Percentiles rank a stretch among this genome's conserved stretches.
Conservation (phyloP, 1,140 invertebrate species). For the Drosophila athabasca region DNA sequence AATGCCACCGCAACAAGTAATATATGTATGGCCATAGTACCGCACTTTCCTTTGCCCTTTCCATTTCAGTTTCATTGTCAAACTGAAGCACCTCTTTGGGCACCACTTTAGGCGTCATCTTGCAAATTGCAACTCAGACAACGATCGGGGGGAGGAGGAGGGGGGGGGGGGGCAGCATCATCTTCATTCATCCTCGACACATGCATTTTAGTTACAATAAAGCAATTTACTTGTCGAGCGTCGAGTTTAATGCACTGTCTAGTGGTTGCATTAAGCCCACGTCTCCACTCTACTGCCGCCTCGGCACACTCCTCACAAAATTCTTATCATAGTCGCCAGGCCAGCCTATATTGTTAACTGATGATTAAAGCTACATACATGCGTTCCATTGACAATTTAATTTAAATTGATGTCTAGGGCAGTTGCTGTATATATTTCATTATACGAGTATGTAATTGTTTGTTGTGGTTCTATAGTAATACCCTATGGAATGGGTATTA, state of each 20-base stretch:
- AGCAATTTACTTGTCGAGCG: slow-evolving; percentile 59
- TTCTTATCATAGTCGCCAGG: slow-evolving; percentile 29
- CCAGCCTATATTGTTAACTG: slow-evolving; percentile 23
- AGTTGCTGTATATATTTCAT: slow-evolving; percentile 56
- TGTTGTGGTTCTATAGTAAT: slow-evolving; percentile 1
- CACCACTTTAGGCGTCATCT: slow-evolving; percentile 51
- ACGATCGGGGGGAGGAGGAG: neutral
- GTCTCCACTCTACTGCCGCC: slow-evolving; percentile 2
- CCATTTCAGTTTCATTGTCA: slow-evolving; percentile 29
- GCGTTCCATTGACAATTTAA: slow-evolving; percentile 68
- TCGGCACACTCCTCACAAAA: slow-evolving; percentile 16
- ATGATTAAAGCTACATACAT: slow-evolving; percentile 50
- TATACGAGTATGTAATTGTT: slow-evolving; percentile 42
- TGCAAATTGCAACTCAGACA: slow-evolving; percentile 58
- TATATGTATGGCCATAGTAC: slow-evolving; percentile 28
- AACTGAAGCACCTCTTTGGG: slow-evolving; percentile 9
- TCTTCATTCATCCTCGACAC: slow-evolving; percentile 21
- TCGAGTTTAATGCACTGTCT: slow-evolving; percentile 57
- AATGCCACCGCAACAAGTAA: too few species aligned
- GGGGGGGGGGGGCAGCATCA: slow-evolving; percentile 44
- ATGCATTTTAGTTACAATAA: slow-evolving; percentile 56
- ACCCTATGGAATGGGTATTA: too few species aligned
- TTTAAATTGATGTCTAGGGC: slow-evolving; percentile 79
- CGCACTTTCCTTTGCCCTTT: slow-evolving; percentile 73
- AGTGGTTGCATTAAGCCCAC: slow-evolving; percentile 27